These are phyloP conservation scores for Epinotia ramella DNA, from an alignment of 2,888 invertebrate genomes.

Conservation along the genomic window DNA sequence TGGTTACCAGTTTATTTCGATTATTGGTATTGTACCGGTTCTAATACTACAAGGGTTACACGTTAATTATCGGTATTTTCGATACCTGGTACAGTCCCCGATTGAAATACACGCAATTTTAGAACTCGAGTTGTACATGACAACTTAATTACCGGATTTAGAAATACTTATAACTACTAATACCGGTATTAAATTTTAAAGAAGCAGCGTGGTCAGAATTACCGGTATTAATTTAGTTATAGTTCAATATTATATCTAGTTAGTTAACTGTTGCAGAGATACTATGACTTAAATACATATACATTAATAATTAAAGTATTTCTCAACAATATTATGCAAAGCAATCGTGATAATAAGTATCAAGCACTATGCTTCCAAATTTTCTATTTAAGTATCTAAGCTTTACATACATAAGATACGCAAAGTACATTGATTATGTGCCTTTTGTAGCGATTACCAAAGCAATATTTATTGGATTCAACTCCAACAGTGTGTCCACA, in stretches of 20 bases:
- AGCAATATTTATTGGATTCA: constrained; percentile 13
- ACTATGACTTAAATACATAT: neutral
- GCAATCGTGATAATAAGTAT: neutral
- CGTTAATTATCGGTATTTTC: neutral
- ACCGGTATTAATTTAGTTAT: neutral
- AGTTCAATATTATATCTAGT: neutral
- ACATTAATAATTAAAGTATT: neutral
- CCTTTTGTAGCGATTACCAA: constrained; percentile 32
- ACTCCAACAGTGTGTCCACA: neutral
- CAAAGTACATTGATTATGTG: constrained; percentile 35
- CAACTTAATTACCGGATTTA: neutral
- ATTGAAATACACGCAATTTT: too few species aligned
- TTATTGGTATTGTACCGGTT: neutral
- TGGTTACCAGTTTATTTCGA: neutral
- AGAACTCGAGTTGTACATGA: neutral
- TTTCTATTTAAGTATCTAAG: constrained; percentile 1
- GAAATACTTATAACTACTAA: neutral
- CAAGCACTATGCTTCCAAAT: neutral
- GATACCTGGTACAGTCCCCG: neutral
- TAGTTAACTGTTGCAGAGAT: neutral
- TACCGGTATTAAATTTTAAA: neutral
- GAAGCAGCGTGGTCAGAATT: neutral
- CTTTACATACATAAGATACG: constrained; percentile 12
- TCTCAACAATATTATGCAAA: constrained; percentile 4
- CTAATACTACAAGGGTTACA: neutral